Evolutionary conservation across 2,888 invertebrate species (phyloP), one percentile per base, ranked within the genome.

Genomic region (Ectobius pallidus): DNA sequence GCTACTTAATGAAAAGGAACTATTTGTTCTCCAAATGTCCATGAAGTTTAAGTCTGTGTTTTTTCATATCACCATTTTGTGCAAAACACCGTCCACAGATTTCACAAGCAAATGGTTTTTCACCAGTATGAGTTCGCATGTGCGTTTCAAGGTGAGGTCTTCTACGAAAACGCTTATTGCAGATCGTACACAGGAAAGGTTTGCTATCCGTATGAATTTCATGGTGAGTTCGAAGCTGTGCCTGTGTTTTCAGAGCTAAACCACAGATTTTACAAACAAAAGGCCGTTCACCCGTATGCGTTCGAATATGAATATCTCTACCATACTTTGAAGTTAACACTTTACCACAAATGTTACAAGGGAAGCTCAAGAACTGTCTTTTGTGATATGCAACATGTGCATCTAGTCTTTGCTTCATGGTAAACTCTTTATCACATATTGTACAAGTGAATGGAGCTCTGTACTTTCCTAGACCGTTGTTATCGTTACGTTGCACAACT

Each of bases 81-180:
- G 72, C 27, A 55, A 73, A 73, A 27, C 61, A 69, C 14, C 70
- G 70, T 18, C 71, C 74, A 49, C 74, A 74, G 9, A 71, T 22
- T 9, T 65, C 61, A 68, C 74, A 74, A 7, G 61, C 55, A 42
- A 55, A 74, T 7, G 74, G 74, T 18, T 65, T 62, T 39, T 74
- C 74, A 6, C 74, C 74, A n/a, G 74, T 74, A 22, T 74, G 74
- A 2, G 72, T 72, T 18, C 74, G 71, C 11, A 74, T 25, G 42
- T 74, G 74, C n/a, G 63, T 72, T 9, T 65, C 61, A 16, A 74
- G 65, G 42, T 72, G 72, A 18, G 74, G 65, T 30, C 62, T 55
- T 9, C 72, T 63, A 7, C 74, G 71, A 55, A 74, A 74, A 25
- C 58, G 49, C 32, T 74, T 74, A 6, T 58, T 49, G n/a, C 74